Evolutionary conservation across 2,113 vertebrate genomes (phyloP).

Genomic region (Tragelaphus strepsiceros): DNA sequence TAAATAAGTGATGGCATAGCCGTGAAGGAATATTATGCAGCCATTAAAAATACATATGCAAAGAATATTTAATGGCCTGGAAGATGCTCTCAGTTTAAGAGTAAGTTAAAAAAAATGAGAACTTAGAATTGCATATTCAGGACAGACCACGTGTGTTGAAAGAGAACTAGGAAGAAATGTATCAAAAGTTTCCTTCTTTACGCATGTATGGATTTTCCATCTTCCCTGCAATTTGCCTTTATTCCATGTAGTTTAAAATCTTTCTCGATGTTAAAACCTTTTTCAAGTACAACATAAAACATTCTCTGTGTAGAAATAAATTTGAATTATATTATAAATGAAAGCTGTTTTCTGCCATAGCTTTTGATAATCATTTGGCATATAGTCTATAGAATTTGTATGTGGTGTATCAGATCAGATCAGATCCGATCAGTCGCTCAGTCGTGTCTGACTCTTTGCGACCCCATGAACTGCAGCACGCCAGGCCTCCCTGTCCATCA

Average conservation of each 20-base stretch:
- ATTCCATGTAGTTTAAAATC: neutral
- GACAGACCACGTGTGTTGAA: neutral
- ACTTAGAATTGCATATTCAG: neutral
- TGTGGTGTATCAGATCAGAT: neutral
- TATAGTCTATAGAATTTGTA: neutral
- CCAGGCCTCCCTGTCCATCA: too few relatives aligned
- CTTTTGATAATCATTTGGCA: neutral
- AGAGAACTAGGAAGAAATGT: neutral
- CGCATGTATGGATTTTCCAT: too few relatives aligned
- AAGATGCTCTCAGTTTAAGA: neutral
- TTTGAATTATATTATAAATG: neutral
- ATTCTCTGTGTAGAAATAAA: neutral
- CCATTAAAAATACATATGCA: slow-evolving; percentile 24
- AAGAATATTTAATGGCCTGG: neutral
- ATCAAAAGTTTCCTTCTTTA: neutral
- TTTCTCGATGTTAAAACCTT: neutral
- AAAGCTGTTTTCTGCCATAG: neutral
- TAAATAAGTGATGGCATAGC: neutral
- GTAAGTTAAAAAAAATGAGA: neutral
- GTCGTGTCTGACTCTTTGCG: too few relatives aligned
- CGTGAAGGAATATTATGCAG: slow-evolving; percentile 5
- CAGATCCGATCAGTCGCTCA: too few relatives aligned
- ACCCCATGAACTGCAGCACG: too few relatives aligned
- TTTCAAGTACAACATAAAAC: neutral
- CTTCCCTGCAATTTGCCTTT: neutral